Percentiles rank a stretch among this genome's conserved stretches.
Conservation (phyloP, 2,888 invertebrate species). For the Rhagonycha fulva region DNA sequence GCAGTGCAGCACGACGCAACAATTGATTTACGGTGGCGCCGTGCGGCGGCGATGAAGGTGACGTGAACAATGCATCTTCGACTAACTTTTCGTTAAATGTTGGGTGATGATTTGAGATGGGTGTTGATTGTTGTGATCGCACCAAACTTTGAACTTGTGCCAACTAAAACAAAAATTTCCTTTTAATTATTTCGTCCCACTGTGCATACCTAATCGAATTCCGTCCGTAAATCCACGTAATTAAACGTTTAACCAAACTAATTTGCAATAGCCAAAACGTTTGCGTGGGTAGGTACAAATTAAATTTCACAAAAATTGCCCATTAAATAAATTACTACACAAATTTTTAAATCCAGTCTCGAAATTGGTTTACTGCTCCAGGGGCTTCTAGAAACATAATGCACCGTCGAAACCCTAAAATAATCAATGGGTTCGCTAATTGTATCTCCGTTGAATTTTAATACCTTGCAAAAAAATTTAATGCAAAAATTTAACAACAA, state of each 20-base stretch:
- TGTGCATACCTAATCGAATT: not conserved
- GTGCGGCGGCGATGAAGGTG: constrained; percentile 59
- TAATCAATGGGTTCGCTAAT: not conserved
- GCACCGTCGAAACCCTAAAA: not conserved
- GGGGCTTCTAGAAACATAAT: not conserved
- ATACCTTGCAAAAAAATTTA: not conserved
- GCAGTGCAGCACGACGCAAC: constrained; percentile 62
- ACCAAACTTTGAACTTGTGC: constrained; percentile 70
- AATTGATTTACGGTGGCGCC: constrained; percentile 66
- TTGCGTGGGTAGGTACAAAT: not conserved
- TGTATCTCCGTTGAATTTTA: not conserved
- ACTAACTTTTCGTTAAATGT: constrained; percentile 56
- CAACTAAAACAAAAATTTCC: constrained; percentile 54
- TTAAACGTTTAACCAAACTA: not conserved
- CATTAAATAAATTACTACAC: not conserved
- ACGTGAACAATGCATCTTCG: constrained; percentile 63
- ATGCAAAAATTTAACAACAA: not conserved
- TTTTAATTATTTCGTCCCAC: too few species aligned
- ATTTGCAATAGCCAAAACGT: not conserved
- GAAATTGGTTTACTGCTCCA: not conserved
- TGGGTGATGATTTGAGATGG: constrained; percentile 49
- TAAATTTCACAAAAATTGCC: not conserved
- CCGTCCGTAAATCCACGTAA: not conserved
- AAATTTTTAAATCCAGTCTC: not conserved
- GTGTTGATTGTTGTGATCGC: constrained; percentile 57